These are phyloP conservation scores for Cryptocephalus moraei DNA, from an alignment of 2,888 invertebrate genomes.

Conservation along the genomic window DNA sequence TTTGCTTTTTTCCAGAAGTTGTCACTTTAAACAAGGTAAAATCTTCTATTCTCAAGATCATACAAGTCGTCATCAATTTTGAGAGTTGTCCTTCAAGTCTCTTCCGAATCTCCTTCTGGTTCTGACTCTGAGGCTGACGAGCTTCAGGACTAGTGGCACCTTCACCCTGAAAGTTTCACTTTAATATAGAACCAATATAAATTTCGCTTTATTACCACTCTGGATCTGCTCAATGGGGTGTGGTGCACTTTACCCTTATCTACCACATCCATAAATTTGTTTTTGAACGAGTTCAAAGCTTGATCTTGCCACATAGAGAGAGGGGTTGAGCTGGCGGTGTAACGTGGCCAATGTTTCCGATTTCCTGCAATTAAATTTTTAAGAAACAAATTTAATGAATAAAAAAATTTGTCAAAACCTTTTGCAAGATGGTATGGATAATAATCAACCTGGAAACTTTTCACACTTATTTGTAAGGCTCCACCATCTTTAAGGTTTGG, in stretches of 20 bases:
- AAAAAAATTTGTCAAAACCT: conserved; percentile 33
- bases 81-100: conserved; percentile 64
- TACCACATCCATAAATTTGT: conserved; percentile 62
- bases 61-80: conserved; percentile 86
- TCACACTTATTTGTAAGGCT: conserved; percentile 83
- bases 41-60: conserved; percentile 82
- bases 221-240: conserved; percentile 38
- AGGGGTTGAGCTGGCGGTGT: conserved; percentile 67
- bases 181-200: background rate
- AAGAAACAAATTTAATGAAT: background rate
- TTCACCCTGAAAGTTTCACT: background rate
- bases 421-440: conserved; percentile 95
- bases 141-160: conserved; percentile 10
- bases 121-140: conserved; percentile 18
- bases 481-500: conserved; percentile 82
- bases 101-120: conserved; percentile 48
- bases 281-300: conserved; percentile 69
- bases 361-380: conserved; percentile 45
- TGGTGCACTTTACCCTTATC: conserved; percentile 49
- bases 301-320: conserved; percentile 82
- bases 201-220: conserved; percentile 12
- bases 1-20: conserved; percentile 60
- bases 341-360: conserved; percentile 82
- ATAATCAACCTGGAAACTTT: conserved; percentile 81
- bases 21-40: conserved; percentile 81